phyloP scores from a whole-genome alignment of 2,888 invertebrate species.

The Rotaria socialis region DNA sequence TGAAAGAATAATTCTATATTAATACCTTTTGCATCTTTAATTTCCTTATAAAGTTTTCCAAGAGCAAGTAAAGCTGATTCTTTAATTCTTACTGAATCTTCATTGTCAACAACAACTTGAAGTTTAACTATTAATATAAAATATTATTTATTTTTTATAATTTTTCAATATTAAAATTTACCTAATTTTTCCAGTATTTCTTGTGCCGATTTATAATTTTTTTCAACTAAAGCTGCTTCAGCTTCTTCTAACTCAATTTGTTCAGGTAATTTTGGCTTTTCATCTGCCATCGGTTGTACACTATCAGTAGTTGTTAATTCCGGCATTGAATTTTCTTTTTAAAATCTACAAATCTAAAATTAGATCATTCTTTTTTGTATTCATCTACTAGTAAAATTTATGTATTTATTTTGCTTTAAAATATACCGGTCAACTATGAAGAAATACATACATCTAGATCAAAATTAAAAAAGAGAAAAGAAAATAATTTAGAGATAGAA shows the following conservation, averaged over 20 bases:
- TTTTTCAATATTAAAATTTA: not conserved
- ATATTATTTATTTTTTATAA: not conserved
- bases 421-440: not conserved
- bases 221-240: not conserved
- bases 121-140: not conserved
- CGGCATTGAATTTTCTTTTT: not conserved
- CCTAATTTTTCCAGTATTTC: not conserved
- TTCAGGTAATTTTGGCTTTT: not conserved
- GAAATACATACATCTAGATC: not conserved
- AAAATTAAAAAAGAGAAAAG: not conserved
- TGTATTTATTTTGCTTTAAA: not conserved
- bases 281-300: not conserved
- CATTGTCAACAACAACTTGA: conserved; percentile 62
- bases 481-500: not conserved
- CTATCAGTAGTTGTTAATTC: not conserved
- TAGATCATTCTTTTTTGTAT: not conserved
- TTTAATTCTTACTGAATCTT: conserved; percentile 81
- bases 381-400: not conserved
- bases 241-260: conserved; percentile 1
- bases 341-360: not conserved
- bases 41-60: conserved; percentile 80
- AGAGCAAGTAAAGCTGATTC: conserved; percentile 89
- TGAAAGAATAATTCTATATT: not conserved
- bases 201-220: not conserved
- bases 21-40: conserved; percentile 75